These are phyloP conservation scores for Calosoma granatense DNA, from an alignment of 1,140 invertebrate genomes.

Conservation along the genomic window DNA sequence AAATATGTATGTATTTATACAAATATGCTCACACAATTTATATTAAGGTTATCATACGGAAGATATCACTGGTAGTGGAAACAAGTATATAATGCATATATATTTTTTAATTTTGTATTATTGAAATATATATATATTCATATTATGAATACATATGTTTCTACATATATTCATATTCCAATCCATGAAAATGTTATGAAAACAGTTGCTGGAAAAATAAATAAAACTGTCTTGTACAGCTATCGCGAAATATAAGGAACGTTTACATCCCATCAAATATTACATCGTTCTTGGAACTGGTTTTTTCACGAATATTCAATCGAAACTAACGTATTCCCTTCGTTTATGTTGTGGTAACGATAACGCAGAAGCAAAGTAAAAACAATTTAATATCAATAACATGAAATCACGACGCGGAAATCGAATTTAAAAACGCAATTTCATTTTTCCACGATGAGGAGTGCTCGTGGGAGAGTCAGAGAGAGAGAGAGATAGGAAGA, in stretches of 20 bases:
- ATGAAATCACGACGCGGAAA: neutral
- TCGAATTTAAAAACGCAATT: neutral
- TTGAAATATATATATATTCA: no score
- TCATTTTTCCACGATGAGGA: neutral
- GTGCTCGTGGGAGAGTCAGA: no score
- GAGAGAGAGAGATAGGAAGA: no score
- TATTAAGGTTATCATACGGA: no score
- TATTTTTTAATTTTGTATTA: no score
- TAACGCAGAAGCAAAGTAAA: neutral
- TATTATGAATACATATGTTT: no score
- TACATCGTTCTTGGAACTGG: neutral
- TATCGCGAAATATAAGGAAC: neutral
- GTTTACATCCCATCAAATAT: neutral
- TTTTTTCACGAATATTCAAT: neutral
- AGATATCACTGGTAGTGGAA: no score
- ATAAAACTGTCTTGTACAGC: neutral
- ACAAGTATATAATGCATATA: no score
- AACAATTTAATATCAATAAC: neutral
- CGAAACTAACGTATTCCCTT: no score
- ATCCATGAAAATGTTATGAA: neutral
- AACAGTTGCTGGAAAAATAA: neutral
- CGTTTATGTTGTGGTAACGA: no score
- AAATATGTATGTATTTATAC: no score
- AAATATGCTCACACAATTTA: no score
- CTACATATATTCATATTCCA: neutral